phyloP scores from a whole-genome alignment of 2,113 vertebrate genomes.

The Cinclus cinclus region DNA sequence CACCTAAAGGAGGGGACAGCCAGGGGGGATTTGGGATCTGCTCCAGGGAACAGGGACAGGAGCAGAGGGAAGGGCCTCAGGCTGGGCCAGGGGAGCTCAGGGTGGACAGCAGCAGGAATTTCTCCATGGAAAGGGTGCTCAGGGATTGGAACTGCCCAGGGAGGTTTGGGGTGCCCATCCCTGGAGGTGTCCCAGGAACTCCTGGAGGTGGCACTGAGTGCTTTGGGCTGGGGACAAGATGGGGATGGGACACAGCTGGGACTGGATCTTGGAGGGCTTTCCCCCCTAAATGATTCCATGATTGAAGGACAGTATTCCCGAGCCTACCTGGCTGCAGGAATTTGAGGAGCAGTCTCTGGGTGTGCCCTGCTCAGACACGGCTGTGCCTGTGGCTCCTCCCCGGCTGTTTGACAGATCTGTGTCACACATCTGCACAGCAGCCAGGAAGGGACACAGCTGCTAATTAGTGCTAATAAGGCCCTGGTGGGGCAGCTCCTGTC shows the following conservation, averaged over 20 bases:
- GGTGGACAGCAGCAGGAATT: neutral
- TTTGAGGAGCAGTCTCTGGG: neutral
- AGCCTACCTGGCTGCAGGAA: neutral
- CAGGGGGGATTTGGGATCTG: neutral
- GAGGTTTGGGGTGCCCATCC: neutral
- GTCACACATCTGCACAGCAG: neutral
- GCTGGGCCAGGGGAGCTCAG: neutral
- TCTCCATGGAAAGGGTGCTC: neutral
- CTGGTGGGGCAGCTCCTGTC: neutral
- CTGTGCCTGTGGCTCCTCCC: neutral
- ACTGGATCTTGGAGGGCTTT: fast-evolving
- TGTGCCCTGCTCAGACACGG: fast-evolving
- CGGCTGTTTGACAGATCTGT: neutral
- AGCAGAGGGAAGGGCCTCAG: neutral
- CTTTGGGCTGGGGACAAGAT: neutral
- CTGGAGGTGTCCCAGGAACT: neutral
- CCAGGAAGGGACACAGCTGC: neutral
- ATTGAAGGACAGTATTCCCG: neutral
- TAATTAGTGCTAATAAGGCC: neutral
- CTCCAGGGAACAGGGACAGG: neutral
- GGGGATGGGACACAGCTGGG: fast-evolving
- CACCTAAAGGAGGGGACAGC: neutral
- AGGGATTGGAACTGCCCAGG: neutral
- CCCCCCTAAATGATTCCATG: neutral
- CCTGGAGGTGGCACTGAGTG: neutral